Percentiles rank a stretch among this genome's conserved stretches.
Evolutionary conservation across 37 sponge, comb jelly and placozoan genomes (phyloP).

Genomic region (Halichondria panicea): DNA sequence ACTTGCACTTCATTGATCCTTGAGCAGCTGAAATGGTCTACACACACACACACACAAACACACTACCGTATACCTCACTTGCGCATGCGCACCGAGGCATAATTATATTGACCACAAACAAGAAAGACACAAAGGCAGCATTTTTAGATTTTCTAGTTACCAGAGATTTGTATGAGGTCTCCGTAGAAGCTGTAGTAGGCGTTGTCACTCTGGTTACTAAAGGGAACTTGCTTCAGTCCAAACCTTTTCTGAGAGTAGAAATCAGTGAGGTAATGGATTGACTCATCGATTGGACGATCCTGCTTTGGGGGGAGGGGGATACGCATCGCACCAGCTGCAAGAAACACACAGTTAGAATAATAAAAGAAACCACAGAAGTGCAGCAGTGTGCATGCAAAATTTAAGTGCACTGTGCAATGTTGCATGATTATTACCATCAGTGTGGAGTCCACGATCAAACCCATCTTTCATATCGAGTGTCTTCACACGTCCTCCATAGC

Average conservation of each 20-base stretch:
- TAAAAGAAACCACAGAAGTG: background rate
- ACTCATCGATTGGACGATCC: background rate
- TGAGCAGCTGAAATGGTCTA: no score
- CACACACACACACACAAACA: no score
- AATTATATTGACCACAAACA: background rate
- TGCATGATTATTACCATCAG: constrained; percentile 50
- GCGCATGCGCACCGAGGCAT: no score
- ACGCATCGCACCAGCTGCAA: no score
- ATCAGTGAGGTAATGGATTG: constrained; percentile 30
- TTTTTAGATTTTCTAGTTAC: no score
- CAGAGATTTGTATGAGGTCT: no score
- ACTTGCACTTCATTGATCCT: no score
- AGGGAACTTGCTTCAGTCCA: background rate
- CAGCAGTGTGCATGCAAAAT: background rate
- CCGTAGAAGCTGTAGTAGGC: no score
- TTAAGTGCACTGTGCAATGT: no score
- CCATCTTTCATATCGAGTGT: constrained; percentile 16
- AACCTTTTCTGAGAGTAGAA: constrained; percentile 25
- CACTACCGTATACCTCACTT: no score
- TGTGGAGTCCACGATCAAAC: constrained; percentile 41
- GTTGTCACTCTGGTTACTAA: background rate
- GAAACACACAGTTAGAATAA: background rate
- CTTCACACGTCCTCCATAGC: constrained; percentile 60
- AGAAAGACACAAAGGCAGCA: no score
- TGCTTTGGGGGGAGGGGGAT: no score